Conservation (phyloP, 2,888 invertebrate genomes). For the Rhagonycha fulva region DNA sequence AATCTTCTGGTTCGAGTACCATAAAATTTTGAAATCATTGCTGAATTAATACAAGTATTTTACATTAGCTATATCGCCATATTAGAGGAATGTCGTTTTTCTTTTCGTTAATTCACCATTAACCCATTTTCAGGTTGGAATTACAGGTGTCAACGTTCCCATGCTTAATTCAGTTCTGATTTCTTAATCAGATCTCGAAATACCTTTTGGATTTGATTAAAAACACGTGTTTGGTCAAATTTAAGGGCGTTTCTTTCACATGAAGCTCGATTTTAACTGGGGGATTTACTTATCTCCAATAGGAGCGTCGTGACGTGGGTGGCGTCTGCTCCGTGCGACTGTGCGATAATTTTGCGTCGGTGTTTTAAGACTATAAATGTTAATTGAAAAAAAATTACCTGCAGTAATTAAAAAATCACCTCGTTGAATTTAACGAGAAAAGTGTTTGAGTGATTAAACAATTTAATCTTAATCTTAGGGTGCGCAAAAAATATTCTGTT, state of each 20-base stretch:
- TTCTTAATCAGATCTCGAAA: neutral
- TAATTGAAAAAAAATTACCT: conserved; percentile 6
- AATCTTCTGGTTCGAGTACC: neutral
- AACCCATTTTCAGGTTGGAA: neutral
- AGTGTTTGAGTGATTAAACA: neutral
- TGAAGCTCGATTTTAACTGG: conserved; percentile 12
- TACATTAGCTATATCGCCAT: neutral
- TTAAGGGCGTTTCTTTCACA: conserved; percentile 35
- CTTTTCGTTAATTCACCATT: neutral
- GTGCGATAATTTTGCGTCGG: conserved; percentile 24
- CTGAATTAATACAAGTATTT: neutral
- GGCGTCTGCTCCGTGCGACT: conserved; percentile 22
- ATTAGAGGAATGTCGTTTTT: neutral
- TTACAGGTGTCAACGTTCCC: neutral
- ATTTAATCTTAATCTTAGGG: neutral
- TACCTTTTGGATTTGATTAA: neutral
- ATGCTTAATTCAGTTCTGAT: neutral
- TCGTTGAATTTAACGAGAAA: neutral
- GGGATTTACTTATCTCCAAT: conserved; percentile 41
- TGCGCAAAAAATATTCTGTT: neutral
- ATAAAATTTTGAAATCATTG: neutral
- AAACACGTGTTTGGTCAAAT: neutral
- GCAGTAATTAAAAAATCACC: conserved; percentile 12
- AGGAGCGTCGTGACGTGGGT: conserved; percentile 27
- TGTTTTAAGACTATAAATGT: conserved; percentile 15